These are phyloP conservation scores for Coracopsis vasa DNA, from an alignment of 2,113 vertebrate species.

Conservation along the genomic window DNA sequence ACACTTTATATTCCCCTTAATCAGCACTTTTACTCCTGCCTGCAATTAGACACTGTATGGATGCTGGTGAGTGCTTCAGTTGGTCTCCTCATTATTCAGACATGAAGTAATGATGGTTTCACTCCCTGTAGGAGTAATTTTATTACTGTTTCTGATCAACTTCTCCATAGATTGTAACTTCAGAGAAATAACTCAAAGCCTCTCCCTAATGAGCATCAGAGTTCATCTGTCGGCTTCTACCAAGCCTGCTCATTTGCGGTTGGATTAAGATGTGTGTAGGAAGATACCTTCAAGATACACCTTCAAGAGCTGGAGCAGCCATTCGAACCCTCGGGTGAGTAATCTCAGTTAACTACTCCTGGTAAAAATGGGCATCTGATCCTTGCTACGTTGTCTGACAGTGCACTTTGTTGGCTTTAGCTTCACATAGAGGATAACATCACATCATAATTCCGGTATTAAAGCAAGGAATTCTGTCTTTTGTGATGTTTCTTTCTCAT, in stretches of 20 bases:
- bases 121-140: background rate
- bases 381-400: background rate
- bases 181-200: background rate
- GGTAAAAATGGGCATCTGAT: background rate
- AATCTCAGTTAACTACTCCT: background rate
- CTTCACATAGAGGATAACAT: background rate
- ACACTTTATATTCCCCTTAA: background rate
- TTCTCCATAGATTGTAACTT: background rate
- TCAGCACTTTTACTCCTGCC: background rate
- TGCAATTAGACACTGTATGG: background rate
- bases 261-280: background rate
- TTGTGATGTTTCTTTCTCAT: background rate
- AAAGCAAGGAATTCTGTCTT: background rate
- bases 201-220: fast-evolving
- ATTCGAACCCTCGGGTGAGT: background rate
- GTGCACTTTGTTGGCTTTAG: background rate
- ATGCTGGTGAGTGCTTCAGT: background rate
- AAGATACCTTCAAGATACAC: background rate
- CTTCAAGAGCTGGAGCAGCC: background rate
- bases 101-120: background rate
- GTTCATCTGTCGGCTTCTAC: background rate
- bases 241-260: fast-evolving
- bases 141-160: background rate
- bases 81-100: background rate
- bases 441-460: fast-evolving